A percentile compares a stretch with the other conserved stretches of the same genome.
These are phyloP conservation scores for Cranoglanis bouderius DNA, from an alignment of 2,113 vertebrate species.

Conservation along the genomic window DNA sequence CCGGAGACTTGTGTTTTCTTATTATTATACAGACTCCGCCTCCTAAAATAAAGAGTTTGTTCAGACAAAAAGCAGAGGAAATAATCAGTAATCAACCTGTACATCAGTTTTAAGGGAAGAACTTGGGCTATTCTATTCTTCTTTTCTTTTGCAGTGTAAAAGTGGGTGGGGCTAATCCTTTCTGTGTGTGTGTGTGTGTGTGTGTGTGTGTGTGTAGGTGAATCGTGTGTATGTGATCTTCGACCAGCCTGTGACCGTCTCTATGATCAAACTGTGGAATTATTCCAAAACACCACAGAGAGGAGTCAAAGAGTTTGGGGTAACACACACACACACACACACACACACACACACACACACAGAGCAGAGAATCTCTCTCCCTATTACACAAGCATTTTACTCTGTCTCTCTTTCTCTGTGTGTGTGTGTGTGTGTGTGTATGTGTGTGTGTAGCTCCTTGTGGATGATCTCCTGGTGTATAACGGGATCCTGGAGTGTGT, in stretches of 20 bases:
- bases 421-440: constrained; percentile 23
- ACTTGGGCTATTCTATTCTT: background rate
- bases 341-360: background rate
- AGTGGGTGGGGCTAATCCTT: background rate
- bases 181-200: constrained; percentile 17
- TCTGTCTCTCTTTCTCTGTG: no score
- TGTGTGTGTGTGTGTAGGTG: constrained; percentile 72
- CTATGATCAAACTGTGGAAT: constrained; percentile 98
- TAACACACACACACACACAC: constrained; percentile 59
- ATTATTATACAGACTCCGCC: background rate
- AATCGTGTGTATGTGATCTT: constrained; percentile 96
- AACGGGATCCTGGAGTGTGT: constrained; percentile 89
- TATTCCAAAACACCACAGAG: constrained; percentile 93
- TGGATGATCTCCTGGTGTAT: constrained; percentile 94
- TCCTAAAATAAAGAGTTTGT: background rate
- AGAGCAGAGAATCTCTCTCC: background rate
- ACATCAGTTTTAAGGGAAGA: background rate
- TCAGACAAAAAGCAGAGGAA: no score
- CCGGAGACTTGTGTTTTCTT: no score
- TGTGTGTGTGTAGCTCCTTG: constrained; percentile 80
- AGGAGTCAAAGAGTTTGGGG: constrained; percentile 98
- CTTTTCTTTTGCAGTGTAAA: background rate
- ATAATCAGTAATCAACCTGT: background rate
- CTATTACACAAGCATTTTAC: background rate
- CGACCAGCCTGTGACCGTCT: constrained; percentile 89